Conservation (phyloP, 2,113 vertebrate species). For the Phalacrocorax brasilianus region DNA sequence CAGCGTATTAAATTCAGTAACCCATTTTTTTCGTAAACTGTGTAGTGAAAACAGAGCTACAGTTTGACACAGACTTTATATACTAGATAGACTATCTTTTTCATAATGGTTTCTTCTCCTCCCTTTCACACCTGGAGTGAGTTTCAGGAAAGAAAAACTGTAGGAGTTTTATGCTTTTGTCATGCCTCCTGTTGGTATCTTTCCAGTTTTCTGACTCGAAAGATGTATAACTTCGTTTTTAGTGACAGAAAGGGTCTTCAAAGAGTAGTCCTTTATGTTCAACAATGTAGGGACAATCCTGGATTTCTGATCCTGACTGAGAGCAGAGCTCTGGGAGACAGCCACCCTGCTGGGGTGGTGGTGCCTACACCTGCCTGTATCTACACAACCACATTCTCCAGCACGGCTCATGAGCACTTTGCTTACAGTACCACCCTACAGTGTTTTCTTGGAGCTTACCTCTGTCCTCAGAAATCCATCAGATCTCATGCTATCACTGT, state of each 20-base stretch:
- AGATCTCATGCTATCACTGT: neutral
- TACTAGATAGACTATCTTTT: neutral
- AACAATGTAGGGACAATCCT: neutral
- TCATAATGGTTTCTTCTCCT: neutral
- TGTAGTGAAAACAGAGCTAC: neutral
- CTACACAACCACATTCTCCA: neutral
- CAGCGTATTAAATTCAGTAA: neutral
- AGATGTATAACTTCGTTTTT: neutral
- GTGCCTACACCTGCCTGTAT: neutral
- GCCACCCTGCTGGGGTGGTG: too few species aligned
- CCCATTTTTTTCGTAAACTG: neutral
- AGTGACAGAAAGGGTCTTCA: neutral
- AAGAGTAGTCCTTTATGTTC: neutral
- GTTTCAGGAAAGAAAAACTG: neutral
- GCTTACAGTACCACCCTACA: neutral
- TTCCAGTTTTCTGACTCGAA: neutral
- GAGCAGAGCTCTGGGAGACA: neutral
- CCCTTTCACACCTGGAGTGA: neutral
- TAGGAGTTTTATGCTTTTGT: neutral
- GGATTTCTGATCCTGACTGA: neutral
- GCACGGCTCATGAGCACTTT: accelerated
- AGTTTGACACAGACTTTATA: neutral
- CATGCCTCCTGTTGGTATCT: neutral
- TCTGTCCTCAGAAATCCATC: neutral
- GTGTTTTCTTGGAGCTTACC: neutral